Percentiles rank a stretch among this genome's conserved stretches.
Conservation (phyloP, 2,113 vertebrate genomes). For the Scartelaos histophorus region DNA sequence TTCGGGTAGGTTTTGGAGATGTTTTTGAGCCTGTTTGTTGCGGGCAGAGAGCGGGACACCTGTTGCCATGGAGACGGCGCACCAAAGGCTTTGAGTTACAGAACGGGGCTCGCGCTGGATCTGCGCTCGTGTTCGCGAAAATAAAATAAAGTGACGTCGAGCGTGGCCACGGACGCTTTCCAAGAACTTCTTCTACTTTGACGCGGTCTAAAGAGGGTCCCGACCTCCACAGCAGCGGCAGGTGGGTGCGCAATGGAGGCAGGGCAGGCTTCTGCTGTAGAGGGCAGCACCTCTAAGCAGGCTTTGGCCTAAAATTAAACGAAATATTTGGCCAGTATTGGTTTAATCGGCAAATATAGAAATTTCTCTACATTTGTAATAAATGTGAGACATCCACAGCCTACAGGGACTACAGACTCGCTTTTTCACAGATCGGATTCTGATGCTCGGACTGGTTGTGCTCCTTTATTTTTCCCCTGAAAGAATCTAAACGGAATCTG, state of each 20-base stretch:
- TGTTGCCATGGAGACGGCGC: constrained; percentile 42
- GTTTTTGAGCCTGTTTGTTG: constrained; percentile 17
- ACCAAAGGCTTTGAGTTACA: constrained; percentile 51
- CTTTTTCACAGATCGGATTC: background rate
- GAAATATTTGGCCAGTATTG: background rate
- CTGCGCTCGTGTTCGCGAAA: background rate
- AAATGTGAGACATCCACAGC: background rate
- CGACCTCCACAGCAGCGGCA: constrained; percentile 5
- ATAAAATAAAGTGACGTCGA: constrained; percentile 2
- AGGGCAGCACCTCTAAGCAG: background rate
- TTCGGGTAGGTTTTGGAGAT: too few relatives aligned
- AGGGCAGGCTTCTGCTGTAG: too few relatives aligned
- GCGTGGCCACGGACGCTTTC: background rate
- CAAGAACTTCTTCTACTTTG: background rate
- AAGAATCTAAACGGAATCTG: too few relatives aligned
- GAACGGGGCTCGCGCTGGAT: constrained; percentile 36
- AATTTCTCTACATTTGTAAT: background rate
- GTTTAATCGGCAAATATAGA: background rate
- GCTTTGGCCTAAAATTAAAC: background rate
- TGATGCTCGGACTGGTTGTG: too few relatives aligned
- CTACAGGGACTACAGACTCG: background rate
- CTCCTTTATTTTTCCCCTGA: too few relatives aligned
- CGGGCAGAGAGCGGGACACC: background rate
- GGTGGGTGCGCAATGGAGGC: constrained; percentile 8
- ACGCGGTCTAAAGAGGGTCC: background rate